These are phyloP conservation scores for Trematomus loennbergii DNA, from an alignment of 2,113 vertebrate species.

Conservation along the genomic window DNA sequence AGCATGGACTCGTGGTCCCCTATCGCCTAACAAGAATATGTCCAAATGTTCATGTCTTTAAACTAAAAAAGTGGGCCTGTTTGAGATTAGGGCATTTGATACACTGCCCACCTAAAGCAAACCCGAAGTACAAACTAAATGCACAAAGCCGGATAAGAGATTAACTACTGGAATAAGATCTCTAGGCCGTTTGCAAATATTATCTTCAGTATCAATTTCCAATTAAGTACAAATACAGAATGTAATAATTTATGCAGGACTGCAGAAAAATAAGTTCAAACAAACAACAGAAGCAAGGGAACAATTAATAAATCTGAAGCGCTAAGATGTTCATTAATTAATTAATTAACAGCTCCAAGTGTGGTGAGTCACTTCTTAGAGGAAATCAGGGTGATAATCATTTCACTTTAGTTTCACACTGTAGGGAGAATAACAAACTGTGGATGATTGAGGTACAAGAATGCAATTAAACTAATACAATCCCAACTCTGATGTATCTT, in stretches of 20 bases:
- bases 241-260: not conserved
- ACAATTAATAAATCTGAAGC: not conserved
- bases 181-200: not conserved
- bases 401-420: constrained; percentile 34
- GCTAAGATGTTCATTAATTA: constrained; percentile 31
- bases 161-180: not conserved
- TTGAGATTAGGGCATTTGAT: not conserved
- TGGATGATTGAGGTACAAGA: constrained; percentile 3
- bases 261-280: not conserved
- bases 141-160: not conserved
- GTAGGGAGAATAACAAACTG: constrained; percentile 28
- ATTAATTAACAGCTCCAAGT: constrained; percentile 26
- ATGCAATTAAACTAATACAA: constrained; percentile 32
- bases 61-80: not conserved
- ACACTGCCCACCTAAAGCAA: not conserved
- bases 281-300: not conserved
- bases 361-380: constrained; percentile 8
- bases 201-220: not conserved
- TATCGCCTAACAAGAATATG: not conserved
- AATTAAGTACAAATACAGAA: not conserved
- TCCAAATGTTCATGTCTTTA: not conserved
- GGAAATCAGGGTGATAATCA: constrained; percentile 16
- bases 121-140: not conserved
- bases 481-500: constrained; percentile 13
- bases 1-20: not conserved